A percentile compares a stretch with the other conserved stretches of the same genome.
These are phyloP conservation scores for Steinernema khuongi DNA, from an alignment of 1,140 invertebrate species.

Conservation along the genomic window DNA sequence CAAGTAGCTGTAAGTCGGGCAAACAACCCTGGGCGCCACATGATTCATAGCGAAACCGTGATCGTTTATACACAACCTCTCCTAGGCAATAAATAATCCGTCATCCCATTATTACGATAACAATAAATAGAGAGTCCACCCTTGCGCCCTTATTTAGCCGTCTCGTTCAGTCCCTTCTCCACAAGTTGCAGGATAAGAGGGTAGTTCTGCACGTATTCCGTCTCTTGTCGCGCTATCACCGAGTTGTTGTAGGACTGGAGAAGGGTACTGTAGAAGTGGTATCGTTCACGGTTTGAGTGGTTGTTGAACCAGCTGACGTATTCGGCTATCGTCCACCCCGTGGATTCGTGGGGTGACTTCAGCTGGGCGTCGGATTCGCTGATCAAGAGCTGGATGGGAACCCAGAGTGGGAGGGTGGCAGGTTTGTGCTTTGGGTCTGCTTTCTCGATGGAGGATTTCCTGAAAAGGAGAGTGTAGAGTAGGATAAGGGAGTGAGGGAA, in stretches of 20 bases:
- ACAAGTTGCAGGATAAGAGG: constrained; percentile 39
- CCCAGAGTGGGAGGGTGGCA: constrained; percentile 28
- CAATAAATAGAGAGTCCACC: too few relatives aligned
- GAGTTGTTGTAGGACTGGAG: constrained; percentile 49
- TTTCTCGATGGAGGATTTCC: neutral
- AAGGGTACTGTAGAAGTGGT: constrained; percentile 44
- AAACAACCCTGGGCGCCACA: neutral
- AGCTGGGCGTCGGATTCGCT: constrained; percentile 34
- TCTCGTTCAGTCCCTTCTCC: constrained; percentile 16
- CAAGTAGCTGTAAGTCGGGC: too few relatives aligned
- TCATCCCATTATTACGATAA: neutral
- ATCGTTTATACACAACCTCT: neutral
- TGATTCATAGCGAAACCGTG: neutral
- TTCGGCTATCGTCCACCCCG: constrained; percentile 48
- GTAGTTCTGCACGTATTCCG: constrained; percentile 44
- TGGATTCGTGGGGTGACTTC: constrained; percentile 45
- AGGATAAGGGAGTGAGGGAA: neutral
- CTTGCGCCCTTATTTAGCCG: neutral
- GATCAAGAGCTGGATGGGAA: constrained; percentile 44
- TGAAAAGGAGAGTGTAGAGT: neutral
- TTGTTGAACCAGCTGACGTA: constrained; percentile 51
- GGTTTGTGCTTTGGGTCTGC: neutral
- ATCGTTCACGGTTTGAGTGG: constrained; percentile 40
- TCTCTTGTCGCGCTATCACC: constrained; percentile 39
- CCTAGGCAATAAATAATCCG: neutral